Evolutionary conservation across 2,797 vertebrate genomes (phyloP).

Genomic region (Lerista edwardsae): DNA sequence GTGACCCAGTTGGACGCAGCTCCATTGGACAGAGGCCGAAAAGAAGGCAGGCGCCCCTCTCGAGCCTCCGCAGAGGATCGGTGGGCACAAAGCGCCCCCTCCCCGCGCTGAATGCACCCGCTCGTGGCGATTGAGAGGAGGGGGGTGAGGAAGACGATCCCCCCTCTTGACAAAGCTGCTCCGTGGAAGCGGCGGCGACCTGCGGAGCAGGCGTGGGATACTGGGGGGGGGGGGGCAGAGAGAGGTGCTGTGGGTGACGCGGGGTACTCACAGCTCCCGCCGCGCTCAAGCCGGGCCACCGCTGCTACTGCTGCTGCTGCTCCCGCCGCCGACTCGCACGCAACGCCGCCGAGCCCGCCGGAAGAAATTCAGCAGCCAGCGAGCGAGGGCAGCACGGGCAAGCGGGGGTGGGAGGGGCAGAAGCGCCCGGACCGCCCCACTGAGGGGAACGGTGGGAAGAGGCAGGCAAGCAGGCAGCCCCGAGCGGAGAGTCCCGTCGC

Average conservation of each 20-base stretch:
- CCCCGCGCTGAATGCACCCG: too few species aligned
- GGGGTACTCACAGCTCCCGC: slow-evolving; percentile 29
- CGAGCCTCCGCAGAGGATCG: not conserved
- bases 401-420: not conserved
- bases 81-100: not conserved
- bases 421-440: slow-evolving; percentile 18
- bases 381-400: not conserved
- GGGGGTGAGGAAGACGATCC: not conserved
- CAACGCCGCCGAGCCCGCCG: slow-evolving; percentile 52
- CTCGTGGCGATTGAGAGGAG: too few species aligned
- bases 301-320: not conserved
- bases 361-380: slow-evolving; percentile 55
- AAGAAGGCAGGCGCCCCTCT: not conserved
- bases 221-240: too few species aligned
- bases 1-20: not conserved
- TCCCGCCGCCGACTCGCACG: not conserved
- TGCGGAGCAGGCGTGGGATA: not conserved
- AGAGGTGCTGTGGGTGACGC: not conserved
- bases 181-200: not conserved
- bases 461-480: not conserved
- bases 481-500: too few species aligned
- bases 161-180: not conserved
- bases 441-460: slow-evolving; percentile 8
- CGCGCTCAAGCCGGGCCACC: slow-evolving; percentile 11
- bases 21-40: not conserved